Evolutionary conservation across 1,140 invertebrate genomes (phyloP).

Genomic region (Philotrypesis tridentata): DNA sequence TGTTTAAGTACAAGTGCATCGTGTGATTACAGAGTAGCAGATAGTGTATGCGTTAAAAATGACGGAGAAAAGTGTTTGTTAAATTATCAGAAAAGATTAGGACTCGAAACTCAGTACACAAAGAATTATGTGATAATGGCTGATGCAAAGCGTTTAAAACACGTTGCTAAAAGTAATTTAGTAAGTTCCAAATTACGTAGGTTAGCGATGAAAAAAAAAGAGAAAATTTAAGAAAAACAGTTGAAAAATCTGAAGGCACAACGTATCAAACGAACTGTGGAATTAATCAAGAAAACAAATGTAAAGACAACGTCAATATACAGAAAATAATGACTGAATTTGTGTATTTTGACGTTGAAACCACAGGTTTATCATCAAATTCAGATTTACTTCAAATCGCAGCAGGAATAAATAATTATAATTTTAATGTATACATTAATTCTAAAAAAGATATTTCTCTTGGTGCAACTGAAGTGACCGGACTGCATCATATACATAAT

Average conservation of each 20-base stretch:
- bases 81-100: neutral
- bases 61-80: neutral
- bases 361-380: slow-evolving; percentile 39
- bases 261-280: slow-evolving; percentile 32
- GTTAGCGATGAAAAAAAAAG: slow-evolving; percentile 11
- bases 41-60: slow-evolving; percentile 10
- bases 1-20: neutral
- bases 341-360: slow-evolving; percentile 54
- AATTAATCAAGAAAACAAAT: neutral
- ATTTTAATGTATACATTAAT: slow-evolving; percentile 46
- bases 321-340: slow-evolving; percentile 12
- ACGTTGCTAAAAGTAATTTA: neutral
- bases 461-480: slow-evolving; percentile 34
- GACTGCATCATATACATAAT: slow-evolving; percentile 37
- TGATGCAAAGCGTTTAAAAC: no score
- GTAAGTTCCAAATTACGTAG: neutral
- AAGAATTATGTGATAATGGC: neutral
- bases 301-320: neutral
- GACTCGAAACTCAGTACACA: neutral
- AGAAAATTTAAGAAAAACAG: no score
- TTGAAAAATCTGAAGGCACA: neutral
- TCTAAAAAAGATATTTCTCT: slow-evolving; percentile 44
- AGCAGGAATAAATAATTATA: slow-evolving; percentile 24
- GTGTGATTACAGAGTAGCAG: neutral
- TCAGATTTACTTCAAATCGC: slow-evolving; percentile 51